Conservation (phyloP, 2,113 vertebrate genomes). For the Pseudorhombus dupliciocellatus region DNA sequence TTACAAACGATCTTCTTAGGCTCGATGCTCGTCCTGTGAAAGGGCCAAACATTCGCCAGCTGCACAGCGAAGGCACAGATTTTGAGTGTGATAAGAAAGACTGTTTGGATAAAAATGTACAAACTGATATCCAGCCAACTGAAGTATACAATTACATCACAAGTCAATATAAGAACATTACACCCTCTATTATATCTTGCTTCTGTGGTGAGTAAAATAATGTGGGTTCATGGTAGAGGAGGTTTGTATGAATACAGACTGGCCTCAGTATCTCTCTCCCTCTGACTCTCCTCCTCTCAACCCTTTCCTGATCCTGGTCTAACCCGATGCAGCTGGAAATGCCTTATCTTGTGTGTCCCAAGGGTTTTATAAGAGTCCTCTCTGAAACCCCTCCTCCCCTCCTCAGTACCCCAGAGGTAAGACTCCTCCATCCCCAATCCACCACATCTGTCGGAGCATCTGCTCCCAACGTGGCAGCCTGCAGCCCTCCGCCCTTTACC, state of each 20-base stretch:
- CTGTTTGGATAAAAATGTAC: no score
- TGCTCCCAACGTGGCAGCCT: constrained; percentile 54
- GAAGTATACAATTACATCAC: background rate
- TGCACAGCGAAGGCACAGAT: background rate
- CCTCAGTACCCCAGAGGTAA: constrained; percentile 78
- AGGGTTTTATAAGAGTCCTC: constrained; percentile 74
- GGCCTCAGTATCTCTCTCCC: constrained; percentile 7
- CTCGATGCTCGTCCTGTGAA: background rate
- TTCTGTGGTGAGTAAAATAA: background rate
- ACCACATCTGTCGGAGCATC: constrained; percentile 38
- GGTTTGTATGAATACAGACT: background rate
- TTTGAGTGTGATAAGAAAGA: background rate
- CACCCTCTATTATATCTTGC: background rate
- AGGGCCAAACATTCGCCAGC: background rate
- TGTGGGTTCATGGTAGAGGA: background rate
- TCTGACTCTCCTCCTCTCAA: constrained; percentile 32
- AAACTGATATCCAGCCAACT: no score
- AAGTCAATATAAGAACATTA: background rate
- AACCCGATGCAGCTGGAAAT: constrained; percentile 78
- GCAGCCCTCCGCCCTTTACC: constrained; percentile 58
- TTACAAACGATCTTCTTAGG: background rate
- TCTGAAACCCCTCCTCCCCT: constrained; percentile 75
- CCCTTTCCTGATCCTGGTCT: constrained; percentile 50
- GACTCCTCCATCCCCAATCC: constrained; percentile 37
- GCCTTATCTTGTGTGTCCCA: constrained; percentile 78